Percentiles rank a stretch among this genome's conserved stretches.
Evolutionary conservation across 2,888 invertebrate species (phyloP).

Genomic region (Lasioglossum marginatum): DNA sequence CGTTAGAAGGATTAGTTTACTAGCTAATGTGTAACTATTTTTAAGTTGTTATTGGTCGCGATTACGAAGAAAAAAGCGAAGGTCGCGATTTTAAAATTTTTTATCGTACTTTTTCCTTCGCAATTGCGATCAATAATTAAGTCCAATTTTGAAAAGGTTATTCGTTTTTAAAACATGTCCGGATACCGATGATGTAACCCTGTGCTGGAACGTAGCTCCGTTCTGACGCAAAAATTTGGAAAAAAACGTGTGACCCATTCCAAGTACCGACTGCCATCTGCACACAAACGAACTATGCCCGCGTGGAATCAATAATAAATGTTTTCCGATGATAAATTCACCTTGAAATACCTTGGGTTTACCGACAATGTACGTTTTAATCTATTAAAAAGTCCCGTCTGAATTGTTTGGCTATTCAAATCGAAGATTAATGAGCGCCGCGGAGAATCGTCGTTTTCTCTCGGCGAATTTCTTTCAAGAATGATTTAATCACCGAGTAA

Average conservation of each 20-base stretch:
- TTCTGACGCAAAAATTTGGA: background rate
- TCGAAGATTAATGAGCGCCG: background rate
- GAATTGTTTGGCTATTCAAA: background rate
- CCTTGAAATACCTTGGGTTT: too few species aligned
- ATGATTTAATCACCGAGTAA: background rate
- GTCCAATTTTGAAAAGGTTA: too few species aligned
- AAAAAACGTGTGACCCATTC: background rate
- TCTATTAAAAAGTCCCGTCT: background rate
- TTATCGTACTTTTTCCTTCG: too few species aligned
- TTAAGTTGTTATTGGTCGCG: too few species aligned
- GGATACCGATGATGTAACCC: background rate
- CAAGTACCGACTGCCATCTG: background rate
- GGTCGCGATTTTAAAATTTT: too few species aligned
- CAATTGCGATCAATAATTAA: too few species aligned
- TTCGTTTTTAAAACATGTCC: too few species aligned
- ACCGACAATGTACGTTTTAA: background rate
- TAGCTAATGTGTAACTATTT: too few species aligned
- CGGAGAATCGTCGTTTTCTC: background rate
- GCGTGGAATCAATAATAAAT: background rate
- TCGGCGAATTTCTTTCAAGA: background rate
- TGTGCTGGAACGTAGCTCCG: background rate
- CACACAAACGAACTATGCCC: background rate
- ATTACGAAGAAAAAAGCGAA: too few species aligned
- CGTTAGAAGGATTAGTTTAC: too few species aligned
- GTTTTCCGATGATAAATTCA: background rate